Percentiles rank a stretch among this genome's conserved stretches.
phyloP scores from a whole-genome alignment of 2,797 vertebrate genomes.

The Acanthiza pusilla region DNA sequence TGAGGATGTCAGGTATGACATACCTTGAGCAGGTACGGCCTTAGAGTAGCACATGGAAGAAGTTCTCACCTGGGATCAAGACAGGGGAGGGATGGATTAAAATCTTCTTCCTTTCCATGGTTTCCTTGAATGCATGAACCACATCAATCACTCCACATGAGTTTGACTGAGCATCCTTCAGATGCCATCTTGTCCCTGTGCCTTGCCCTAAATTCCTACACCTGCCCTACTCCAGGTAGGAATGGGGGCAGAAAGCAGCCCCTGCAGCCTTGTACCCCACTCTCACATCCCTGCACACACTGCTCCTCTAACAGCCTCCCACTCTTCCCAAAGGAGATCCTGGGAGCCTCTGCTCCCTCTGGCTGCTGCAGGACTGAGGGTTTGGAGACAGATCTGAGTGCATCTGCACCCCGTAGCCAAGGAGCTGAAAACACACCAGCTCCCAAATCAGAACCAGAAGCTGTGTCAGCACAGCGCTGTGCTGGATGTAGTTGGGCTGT shows the following conservation, averaged over 20 bases:
- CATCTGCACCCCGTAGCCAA: background rate
- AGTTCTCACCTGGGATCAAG: background rate
- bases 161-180: background rate
- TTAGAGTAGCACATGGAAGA: background rate
- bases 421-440: background rate
- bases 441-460: conserved; percentile 36
- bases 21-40: background rate
- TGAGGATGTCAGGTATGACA: too few species aligned
- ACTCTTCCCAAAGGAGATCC: background rate
- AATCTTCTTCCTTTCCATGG: background rate
- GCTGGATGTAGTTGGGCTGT: background rate
- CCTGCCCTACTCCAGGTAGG: background rate
- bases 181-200: background rate
- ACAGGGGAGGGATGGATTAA: background rate
- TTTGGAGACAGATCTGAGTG: background rate
- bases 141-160: accelerated
- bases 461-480: background rate
- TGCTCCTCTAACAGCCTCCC: background rate
- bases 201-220: background rate
- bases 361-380: background rate
- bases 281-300: accelerated
- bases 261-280: background rate
- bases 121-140: background rate
- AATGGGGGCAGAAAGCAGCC: background rate
- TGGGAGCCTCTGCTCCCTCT: background rate